Percentiles rank a stretch among this genome's conserved stretches.
phyloP scores from a whole-genome alignment of 1,140 invertebrate genomes.

The Pristionchus pacificus region DNA sequence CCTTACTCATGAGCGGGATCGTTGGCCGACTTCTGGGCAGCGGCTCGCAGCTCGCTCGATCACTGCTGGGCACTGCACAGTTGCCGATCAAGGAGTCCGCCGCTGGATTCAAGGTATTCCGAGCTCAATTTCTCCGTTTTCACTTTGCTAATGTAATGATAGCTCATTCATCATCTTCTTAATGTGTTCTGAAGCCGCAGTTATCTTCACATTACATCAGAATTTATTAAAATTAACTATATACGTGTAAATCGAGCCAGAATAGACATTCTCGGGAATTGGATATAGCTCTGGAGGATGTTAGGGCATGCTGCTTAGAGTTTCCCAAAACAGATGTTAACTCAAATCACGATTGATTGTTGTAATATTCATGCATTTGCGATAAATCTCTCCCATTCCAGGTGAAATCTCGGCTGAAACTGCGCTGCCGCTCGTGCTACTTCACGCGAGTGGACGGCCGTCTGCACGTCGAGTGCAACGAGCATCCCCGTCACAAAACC shows the following conservation, averaged over 20 bases:
- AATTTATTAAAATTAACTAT: no score
- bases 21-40: not conserved
- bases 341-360: not conserved
- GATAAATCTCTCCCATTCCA: conserved; percentile 11
- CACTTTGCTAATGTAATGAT: no score
- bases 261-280: no score
- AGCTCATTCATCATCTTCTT: no score
- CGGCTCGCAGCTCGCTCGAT: not conserved
- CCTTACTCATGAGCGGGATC: not conserved
- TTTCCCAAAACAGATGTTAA: no score
- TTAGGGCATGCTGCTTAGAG: no score
- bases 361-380: not conserved
- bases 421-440: conserved; percentile 32
- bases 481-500: conserved; percentile 33
- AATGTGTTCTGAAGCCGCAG: no score
- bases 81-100: not conserved
- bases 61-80: not conserved
- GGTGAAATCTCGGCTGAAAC: conserved; percentile 34
- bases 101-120: not conserved
- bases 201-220: no score
- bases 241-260: no score
- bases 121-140: no score
- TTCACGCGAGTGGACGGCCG: conserved; percentile 33
- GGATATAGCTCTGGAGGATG: no score
- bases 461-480: conserved; percentile 34